These are phyloP conservation scores for Nineta flava DNA, from an alignment of 2,888 invertebrate genomes.

Conservation along the genomic window DNA sequence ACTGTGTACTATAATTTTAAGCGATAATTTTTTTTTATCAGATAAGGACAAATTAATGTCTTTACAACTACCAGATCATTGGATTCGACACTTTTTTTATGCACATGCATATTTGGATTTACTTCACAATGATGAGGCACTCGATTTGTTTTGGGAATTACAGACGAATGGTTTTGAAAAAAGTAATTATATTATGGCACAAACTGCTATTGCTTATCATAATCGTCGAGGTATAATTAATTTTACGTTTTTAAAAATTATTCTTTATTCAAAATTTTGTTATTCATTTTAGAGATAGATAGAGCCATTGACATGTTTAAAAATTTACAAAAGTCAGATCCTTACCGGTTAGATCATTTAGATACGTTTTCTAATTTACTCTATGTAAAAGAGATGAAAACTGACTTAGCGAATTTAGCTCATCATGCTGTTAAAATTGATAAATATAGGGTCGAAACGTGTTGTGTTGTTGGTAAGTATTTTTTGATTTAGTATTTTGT, in stretches of 20 bases:
- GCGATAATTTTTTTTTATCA: neutral
- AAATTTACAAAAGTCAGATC: constrained; percentile 71
- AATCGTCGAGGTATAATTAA: constrained; percentile 58
- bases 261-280: neutral
- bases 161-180: constrained; percentile 67
- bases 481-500: constrained; percentile 3
- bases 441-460: constrained; percentile 93
- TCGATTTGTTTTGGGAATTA: constrained; percentile 65
- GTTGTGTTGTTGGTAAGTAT: constrained; percentile 80
- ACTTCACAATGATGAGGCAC: constrained; percentile 76
- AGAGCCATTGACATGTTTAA: constrained; percentile 75
- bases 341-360: constrained; percentile 86
- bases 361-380: constrained; percentile 93
- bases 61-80: constrained; percentile 63
- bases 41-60: constrained; percentile 52
- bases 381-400: constrained; percentile 84
- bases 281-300: constrained; percentile 57
- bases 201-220: constrained; percentile 85
- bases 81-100: constrained; percentile 88
- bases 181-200: constrained; percentile 78
- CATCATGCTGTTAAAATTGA: constrained; percentile 88
- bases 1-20: neutral
- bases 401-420: constrained; percentile 83
- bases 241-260: neutral
- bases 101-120: constrained; percentile 82